These are phyloP conservation scores for Eclectus roratus DNA, from an alignment of 2,113 vertebrate genomes.

Conservation along the genomic window DNA sequence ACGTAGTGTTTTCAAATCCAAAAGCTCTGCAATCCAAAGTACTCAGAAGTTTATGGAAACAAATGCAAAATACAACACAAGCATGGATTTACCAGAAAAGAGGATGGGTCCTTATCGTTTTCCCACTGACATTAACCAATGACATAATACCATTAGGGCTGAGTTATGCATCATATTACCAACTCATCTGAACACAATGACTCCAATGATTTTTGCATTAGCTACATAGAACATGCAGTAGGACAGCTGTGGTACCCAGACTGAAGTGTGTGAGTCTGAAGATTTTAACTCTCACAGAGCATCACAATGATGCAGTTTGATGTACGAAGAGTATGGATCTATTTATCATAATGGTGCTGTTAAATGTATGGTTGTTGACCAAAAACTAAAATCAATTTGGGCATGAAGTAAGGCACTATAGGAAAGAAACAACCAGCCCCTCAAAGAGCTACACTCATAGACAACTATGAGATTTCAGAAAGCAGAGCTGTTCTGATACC, in stretches of 20 bases:
- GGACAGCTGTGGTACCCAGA: neutral
- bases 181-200: neutral
- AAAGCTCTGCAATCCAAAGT: neutral
- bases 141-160: neutral
- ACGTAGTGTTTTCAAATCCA: neutral
- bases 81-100: neutral
- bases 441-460: neutral
- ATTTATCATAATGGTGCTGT: neutral
- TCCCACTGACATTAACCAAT: neutral
- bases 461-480: neutral
- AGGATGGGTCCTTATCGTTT: neutral
- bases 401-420: neutral
- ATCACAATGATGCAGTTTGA: neutral
- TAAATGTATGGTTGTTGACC: neutral
- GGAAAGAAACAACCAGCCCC: neutral
- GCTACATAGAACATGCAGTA: neutral
- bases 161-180: neutral
- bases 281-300: neutral
- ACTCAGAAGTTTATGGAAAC: neutral
- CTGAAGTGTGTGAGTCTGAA: neutral
- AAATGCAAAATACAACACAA: neutral
- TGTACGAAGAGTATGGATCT: neutral
- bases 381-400: neutral
- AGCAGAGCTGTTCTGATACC: conserved; percentile 72
- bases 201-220: neutral